phyloP scores from a whole-genome alignment of 2,888 invertebrate species.

The Hypomecis punctinalis region DNA sequence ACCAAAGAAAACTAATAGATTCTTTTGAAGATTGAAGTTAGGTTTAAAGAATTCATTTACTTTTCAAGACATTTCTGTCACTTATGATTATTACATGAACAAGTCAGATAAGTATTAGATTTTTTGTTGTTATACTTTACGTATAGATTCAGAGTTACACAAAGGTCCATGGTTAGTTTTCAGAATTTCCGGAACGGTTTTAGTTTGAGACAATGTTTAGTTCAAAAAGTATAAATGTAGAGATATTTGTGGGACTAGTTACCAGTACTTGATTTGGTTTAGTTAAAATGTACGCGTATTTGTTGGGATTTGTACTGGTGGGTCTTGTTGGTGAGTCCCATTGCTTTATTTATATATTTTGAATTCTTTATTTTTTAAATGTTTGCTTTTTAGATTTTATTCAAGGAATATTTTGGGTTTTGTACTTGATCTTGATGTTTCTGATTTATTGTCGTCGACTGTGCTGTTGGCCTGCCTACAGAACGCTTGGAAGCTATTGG shows the following conservation, averaged over 20 bases:
- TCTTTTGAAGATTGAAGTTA: conserved; percentile 18
- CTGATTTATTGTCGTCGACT: no score
- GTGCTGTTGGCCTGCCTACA: no score
- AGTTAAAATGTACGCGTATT: conserved; percentile 37
- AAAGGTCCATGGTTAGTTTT: not conserved
- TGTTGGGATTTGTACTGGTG: conserved; percentile 40
- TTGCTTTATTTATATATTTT: not conserved
- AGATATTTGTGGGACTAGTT: conserved; percentile 8
- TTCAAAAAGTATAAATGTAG: conserved; percentile 40
- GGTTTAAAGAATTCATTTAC: no score
- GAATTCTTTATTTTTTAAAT: not conserved
- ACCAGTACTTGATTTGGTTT: conserved; percentile 38
- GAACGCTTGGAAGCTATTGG: no score
- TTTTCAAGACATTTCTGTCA: no score
- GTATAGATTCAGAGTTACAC: no score
- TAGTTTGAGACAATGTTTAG: conserved; percentile 15
- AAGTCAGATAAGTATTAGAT: no score
- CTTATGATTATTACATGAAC: no score
- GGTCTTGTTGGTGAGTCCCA: conserved; percentile 45
- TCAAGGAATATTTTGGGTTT: no score
- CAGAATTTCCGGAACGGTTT: not conserved
- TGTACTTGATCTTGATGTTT: no score
- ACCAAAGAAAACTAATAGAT: conserved; percentile 45
- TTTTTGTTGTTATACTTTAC: no score
- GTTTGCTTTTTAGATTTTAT: no score